Evolutionary conservation across 2,888 invertebrate genomes (phyloP).

Genomic region (Zhuqinia jingwanae): DNA sequence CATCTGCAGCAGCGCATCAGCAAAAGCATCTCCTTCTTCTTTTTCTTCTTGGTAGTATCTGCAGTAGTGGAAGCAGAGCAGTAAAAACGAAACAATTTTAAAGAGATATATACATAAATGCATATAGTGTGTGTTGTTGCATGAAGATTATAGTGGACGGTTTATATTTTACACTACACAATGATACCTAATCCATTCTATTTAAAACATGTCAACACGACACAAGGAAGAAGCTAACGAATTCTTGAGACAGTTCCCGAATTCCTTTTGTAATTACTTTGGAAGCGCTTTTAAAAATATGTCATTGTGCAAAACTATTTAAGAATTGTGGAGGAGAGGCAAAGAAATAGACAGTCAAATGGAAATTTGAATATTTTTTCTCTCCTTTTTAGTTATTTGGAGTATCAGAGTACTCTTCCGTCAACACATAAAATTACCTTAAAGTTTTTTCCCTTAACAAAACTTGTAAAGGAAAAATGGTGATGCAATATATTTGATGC

Average conservation of each 20-base stretch:
- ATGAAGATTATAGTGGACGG: too few species aligned
- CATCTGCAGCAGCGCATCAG: neutral
- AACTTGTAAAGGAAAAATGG: conserved; percentile 14
- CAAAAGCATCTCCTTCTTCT: too few species aligned
- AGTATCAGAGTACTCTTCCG: conserved; percentile 51
- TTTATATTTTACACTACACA: too few species aligned
- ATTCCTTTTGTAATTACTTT: conserved; percentile 69
- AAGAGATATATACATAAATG: too few species aligned
- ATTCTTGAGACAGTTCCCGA: conserved; percentile 58
- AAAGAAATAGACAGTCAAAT: neutral
- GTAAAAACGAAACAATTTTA: neutral
- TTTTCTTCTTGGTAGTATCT: too few species aligned
- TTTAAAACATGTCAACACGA: conserved; percentile 42
- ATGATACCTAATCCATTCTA: conserved; percentile 27
- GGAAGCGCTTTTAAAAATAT: conserved; percentile 46
- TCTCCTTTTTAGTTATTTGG: neutral
- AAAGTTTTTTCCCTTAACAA: neutral
- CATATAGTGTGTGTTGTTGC: too few species aligned
- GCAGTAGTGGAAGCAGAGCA: too few species aligned
- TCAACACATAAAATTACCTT: conserved; percentile 50
- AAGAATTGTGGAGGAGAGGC: conserved; percentile 41
- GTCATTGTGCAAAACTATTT: neutral
- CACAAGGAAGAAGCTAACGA: conserved; percentile 30
- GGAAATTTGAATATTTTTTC: conserved; percentile 28
- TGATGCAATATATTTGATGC: too few species aligned